A percentile compares a stretch with the other conserved stretches of the same genome.
Conservation (phyloP, 2,113 vertebrate genomes). For the Antechinus flavipes region DNA sequence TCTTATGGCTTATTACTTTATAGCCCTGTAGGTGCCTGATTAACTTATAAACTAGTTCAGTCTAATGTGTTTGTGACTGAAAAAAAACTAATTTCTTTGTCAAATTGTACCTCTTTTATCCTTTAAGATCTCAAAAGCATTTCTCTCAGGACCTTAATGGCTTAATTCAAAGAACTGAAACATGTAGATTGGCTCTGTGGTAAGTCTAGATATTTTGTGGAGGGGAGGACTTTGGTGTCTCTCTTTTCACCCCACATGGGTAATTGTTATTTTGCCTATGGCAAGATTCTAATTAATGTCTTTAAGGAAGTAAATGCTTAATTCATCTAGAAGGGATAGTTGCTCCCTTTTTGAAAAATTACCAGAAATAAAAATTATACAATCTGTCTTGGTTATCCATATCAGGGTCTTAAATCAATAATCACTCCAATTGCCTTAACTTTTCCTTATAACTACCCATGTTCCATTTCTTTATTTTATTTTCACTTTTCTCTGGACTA, state of each 20-base stretch:
- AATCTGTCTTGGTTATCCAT: background rate
- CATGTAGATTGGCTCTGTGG: rapidly evolving
- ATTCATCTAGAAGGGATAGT: background rate
- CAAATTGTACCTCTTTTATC: background rate
- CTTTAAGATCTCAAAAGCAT: background rate
- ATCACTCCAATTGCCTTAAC: background rate
- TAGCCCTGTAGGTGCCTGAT: background rate
- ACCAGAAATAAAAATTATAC: background rate
- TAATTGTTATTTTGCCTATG: background rate
- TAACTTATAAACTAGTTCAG: background rate
- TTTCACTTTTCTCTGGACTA: background rate
- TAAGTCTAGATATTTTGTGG: background rate
- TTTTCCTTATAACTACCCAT: background rate
- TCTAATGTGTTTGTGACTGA: background rate
- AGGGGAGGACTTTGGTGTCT: background rate
- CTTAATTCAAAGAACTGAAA: background rate
- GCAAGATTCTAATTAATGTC: background rate
- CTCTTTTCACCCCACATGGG: background rate
- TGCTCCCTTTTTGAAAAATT: background rate
- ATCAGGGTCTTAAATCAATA: background rate
- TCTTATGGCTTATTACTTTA: slow-evolving; percentile 15
- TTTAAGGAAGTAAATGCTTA: background rate
- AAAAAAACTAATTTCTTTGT: background rate
- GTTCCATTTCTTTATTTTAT: background rate
- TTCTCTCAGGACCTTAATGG: background rate